These are phyloP conservation scores for Sebastes oblongus DNA, from an alignment of 2,797 vertebrate genomes.

Conservation along the genomic window DNA sequence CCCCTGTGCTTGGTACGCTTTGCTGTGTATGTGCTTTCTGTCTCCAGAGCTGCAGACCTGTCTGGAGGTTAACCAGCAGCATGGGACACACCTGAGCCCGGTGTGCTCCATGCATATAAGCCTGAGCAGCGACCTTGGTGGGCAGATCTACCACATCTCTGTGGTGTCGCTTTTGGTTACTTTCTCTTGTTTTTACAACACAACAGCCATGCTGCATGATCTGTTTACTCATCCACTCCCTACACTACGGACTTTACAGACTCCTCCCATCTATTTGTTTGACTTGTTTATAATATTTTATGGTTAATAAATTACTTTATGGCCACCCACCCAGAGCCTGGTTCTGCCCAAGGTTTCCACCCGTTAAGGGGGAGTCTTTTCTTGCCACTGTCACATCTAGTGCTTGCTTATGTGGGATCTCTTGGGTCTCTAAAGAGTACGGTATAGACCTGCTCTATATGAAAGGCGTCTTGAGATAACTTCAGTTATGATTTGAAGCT, in stretches of 20 bases:
- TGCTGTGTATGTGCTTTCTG: background rate
- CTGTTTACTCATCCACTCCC: background rate
- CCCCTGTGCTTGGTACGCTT: background rate
- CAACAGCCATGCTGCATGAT: background rate
- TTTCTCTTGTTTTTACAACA: background rate
- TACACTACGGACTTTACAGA: background rate
- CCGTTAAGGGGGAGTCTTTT: no score
- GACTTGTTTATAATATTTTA: background rate
- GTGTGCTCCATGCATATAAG: background rate
- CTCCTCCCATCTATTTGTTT: background rate
- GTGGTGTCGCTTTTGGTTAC: background rate
- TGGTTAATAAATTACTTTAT: background rate
- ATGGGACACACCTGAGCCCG: background rate
- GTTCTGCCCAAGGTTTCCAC: no score
- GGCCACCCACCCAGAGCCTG: no score
- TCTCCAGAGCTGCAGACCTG: background rate
- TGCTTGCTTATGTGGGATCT: no score
- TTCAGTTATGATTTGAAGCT: no score
- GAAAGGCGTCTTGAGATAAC: no score
- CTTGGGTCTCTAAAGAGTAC: no score
- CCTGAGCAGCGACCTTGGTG: background rate
- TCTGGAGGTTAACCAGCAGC: background rate
- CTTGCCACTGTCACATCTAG: no score
- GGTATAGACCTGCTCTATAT: no score
- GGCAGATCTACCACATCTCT: background rate